phyloP scores from a whole-genome alignment of 1,140 invertebrate species.

The Drosophila pseudoananassae region DNA sequence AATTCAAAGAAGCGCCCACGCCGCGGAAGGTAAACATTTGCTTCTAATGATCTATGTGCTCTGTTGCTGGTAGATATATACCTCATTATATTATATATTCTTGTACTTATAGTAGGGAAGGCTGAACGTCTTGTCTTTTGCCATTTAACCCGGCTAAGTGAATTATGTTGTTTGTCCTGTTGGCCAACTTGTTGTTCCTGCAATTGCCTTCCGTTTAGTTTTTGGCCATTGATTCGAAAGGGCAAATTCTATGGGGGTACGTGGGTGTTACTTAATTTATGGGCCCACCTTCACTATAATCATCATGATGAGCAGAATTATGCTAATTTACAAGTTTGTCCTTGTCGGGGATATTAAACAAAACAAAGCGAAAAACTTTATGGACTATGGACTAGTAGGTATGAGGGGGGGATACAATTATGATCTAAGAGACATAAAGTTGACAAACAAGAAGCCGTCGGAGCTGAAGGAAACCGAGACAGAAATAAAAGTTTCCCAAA shows the following conservation, averaged over 20 bases:
- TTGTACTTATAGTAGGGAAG: not conserved
- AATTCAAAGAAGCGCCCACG: slow-evolving; percentile 38
- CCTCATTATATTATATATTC: not conserved
- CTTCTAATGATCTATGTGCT: slow-evolving; percentile 67
- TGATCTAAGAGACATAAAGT: slow-evolving; percentile 61
- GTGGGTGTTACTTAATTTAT: slow-evolving; percentile 68
- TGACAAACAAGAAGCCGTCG: slow-evolving; percentile 48
- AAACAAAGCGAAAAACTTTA: slow-evolving; percentile 13
- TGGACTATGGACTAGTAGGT: not conserved
- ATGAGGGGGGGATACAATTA: slow-evolving; percentile 35
- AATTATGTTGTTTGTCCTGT: slow-evolving; percentile 64
- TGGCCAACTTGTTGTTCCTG: slow-evolving; percentile 15
- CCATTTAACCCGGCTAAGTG: slow-evolving; percentile 44
- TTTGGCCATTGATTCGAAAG: slow-evolving; percentile 61
- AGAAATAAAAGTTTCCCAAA: slow-evolving; percentile 35
- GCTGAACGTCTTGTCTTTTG: slow-evolving; percentile 5
- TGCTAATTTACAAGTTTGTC: slow-evolving; percentile 51
- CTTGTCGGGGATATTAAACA: slow-evolving; percentile 22
- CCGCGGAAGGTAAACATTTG: slow-evolving; percentile 52
- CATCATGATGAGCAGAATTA: slow-evolving; percentile 22
- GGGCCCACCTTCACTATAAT: slow-evolving; percentile 13
- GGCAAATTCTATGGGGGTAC: slow-evolving; percentile 4
- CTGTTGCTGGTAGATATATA: slow-evolving; percentile 6
- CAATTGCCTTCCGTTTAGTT: slow-evolving; percentile 63
- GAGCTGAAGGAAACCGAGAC: slow-evolving; percentile 26